Evolutionary conservation across 1,140 invertebrate species (phyloP).

Genomic region (Calycopis cecrops): DNA sequence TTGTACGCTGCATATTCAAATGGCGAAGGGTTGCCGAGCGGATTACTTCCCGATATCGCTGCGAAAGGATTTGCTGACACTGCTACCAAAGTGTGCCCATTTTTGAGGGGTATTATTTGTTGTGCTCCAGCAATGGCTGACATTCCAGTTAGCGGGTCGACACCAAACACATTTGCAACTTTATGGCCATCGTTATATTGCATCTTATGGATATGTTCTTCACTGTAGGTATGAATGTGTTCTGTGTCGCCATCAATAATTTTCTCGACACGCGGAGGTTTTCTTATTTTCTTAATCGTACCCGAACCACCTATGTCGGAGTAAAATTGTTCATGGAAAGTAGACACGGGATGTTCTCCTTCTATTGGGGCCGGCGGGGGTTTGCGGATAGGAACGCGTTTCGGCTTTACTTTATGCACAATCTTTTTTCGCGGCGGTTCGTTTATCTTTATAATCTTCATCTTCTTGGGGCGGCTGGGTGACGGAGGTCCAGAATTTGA

Average conservation of each 20-base stretch:
- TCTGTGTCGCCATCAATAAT: conserved; percentile 71
- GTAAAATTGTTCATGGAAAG: conserved; percentile 69
- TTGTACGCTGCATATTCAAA: conserved; percentile 65
- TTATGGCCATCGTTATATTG: conserved; percentile 53
- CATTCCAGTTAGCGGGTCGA: conserved; percentile 42
- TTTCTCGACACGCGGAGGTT: conserved; percentile 70
- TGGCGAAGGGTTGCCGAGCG: conserved; percentile 48
- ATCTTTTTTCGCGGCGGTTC: conserved; percentile 55
- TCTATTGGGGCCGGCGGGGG: conserved; percentile 30
- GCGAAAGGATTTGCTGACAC: conserved; percentile 39
- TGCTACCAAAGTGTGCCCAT: conserved; percentile 41
- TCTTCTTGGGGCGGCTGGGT: conserved; percentile 42
- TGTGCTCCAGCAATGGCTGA: conserved; percentile 34
- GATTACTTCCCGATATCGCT: conserved; percentile 39
- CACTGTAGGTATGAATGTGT: conserved; percentile 71
- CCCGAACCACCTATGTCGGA: conserved; percentile 58
- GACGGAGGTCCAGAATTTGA: conserved; percentile 26
- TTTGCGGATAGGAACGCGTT: conserved; percentile 46
- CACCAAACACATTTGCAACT: conserved; percentile 34
- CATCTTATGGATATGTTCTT: conserved; percentile 71
- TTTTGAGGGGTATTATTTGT: conserved; percentile 44
- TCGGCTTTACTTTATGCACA: conserved; percentile 47
- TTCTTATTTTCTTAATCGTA: conserved; percentile 62
- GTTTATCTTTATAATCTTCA: conserved; percentile 63
- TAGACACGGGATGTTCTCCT: conserved; percentile 56